Percentiles rank a stretch among this genome's conserved stretches.
Conservation (phyloP, 1,140 invertebrate species). For the Odontomachus brunneus region DNA sequence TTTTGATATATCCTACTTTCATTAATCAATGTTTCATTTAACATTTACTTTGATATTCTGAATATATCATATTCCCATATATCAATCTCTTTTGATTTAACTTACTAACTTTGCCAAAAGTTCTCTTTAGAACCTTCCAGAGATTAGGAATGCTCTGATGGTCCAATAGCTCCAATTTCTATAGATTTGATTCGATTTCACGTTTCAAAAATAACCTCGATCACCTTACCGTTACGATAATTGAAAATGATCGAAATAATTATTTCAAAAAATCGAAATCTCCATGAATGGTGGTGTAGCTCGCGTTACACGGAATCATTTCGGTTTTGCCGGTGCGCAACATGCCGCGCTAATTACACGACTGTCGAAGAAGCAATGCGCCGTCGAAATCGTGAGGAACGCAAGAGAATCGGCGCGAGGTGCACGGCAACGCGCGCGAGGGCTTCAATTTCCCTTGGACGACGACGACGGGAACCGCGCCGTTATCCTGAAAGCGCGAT, state of each 20-base stretch:
- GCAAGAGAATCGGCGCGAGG: slow-evolving; percentile 13
- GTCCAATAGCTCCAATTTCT: too few species aligned
- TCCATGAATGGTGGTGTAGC: neutral
- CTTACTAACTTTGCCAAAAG: too few species aligned
- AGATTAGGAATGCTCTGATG: too few species aligned
- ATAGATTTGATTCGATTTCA: neutral
- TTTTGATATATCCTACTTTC: too few species aligned
- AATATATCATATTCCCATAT: too few species aligned
- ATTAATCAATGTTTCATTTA: too few species aligned
- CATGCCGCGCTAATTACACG: slow-evolving; percentile 57
- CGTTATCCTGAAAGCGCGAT: slow-evolving; percentile 75
- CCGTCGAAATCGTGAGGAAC: slow-evolving; percentile 29
- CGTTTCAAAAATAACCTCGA: neutral
- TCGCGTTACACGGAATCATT: slow-evolving; percentile 41
- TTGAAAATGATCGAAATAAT: neutral
- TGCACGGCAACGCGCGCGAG: neutral
- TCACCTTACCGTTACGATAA: slow-evolving; percentile 16
- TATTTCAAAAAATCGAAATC: neutral
- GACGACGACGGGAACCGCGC: slow-evolving; percentile 55
- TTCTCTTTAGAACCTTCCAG: too few species aligned
- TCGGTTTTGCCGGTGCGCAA: neutral
- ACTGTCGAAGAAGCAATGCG: slow-evolving; percentile 48
- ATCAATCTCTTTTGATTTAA: too few species aligned
- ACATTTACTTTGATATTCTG: too few species aligned
- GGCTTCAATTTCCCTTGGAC: slow-evolving; percentile 53